A percentile compares a stretch with the other conserved stretches of the same genome.
phyloP scores from a whole-genome alignment of 2,888 invertebrate genomes.

The Anodontia alba region DNA sequence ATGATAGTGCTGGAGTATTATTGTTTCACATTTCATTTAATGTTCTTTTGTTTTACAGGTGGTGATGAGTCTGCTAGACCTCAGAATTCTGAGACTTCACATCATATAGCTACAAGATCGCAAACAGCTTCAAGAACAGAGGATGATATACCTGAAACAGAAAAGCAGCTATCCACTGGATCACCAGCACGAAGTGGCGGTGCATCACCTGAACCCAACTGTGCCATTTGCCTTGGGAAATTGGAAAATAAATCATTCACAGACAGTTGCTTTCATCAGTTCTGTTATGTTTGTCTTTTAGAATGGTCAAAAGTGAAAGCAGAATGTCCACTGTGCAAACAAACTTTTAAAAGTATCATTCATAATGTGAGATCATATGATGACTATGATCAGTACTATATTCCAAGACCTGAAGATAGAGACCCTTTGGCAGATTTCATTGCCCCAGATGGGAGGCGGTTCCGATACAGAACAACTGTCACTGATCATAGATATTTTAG shows the following conservation, averaged over 20 bases:
- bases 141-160: background rate
- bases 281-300: slow-evolving; percentile 96
- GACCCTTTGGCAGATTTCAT: slow-evolving; percentile 49
- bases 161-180: background rate
- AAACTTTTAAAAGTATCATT: slow-evolving; percentile 95
- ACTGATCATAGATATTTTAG: slow-evolving; percentile 75
- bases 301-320: slow-evolving; percentile 98
- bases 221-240: slow-evolving; percentile 96
- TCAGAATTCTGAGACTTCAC: background rate
- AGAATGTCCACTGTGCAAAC: slow-evolving; percentile 93
- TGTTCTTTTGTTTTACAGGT: too few relatives aligned
- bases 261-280: slow-evolving; percentile 96
- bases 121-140: background rate
- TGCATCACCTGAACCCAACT: slow-evolving; percentile 87
- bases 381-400: slow-evolving; percentile 93
- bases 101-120: background rate
- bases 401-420: slow-evolving; percentile 53
- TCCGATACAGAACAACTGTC: slow-evolving; percentile 83
- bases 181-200: background rate
- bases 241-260: slow-evolving; percentile 95
- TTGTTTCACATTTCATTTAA: too few relatives aligned
- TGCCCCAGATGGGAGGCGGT: slow-evolving; percentile 67
- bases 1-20: too few relatives aligned
- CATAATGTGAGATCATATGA: slow-evolving; percentile 95
- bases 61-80: background rate